Percentiles rank a stretch among this genome's conserved stretches.
These are phyloP conservation scores for Neolamprologus kungweensis DNA, from an alignment of 2,113 vertebrate genomes.

Conservation along the genomic window DNA sequence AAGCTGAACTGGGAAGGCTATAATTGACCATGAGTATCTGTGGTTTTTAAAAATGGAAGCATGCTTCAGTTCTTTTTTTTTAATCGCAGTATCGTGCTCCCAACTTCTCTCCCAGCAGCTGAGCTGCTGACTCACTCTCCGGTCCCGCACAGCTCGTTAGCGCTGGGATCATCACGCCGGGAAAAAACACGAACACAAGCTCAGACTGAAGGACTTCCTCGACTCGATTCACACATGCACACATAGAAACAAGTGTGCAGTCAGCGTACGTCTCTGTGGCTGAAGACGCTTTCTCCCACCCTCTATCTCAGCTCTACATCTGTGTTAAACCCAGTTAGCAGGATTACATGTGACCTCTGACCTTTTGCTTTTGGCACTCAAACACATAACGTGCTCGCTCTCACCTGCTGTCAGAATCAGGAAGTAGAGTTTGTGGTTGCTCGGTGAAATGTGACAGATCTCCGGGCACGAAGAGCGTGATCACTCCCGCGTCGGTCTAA, in stretches of 20 bases:
- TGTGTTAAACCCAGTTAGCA: not conserved
- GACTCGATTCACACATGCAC: not conserved
- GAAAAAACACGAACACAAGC: not conserved
- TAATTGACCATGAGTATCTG: not conserved
- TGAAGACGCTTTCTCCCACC: not conserved
- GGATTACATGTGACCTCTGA: not conserved
- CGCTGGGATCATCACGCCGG: not conserved
- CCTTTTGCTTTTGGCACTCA: not conserved
- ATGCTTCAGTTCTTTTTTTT: not conserved
- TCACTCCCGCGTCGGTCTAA: not conserved
- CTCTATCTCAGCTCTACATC: not conserved
- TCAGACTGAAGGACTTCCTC: not conserved
- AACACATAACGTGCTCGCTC: not conserved
- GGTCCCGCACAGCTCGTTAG: not conserved
- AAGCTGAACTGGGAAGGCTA: not conserved
- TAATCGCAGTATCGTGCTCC: accelerated
- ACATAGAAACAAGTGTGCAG: not conserved
- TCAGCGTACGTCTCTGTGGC: not conserved
- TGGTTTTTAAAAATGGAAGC: not conserved
- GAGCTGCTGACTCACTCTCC: not conserved
- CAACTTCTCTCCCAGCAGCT: not conserved
- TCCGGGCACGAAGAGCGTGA: not conserved
- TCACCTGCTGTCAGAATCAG: not conserved
- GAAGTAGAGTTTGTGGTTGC: not conserved
- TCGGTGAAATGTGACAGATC: not conserved